Conservation (phyloP, 1,140 invertebrate species). For the Matsumurasca onukii region DNA sequence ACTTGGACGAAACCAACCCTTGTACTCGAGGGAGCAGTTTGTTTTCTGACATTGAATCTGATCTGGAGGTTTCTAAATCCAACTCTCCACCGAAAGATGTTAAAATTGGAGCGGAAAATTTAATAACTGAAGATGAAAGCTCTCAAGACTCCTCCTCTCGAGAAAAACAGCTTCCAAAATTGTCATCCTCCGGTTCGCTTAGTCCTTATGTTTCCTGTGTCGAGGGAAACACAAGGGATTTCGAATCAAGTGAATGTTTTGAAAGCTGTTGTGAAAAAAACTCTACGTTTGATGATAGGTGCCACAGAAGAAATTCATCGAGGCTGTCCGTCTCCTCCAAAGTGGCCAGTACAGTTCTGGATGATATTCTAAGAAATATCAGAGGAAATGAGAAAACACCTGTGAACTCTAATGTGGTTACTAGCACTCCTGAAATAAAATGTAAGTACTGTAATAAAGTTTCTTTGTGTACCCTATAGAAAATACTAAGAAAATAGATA, state of each 20-base stretch:
- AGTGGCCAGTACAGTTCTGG: neutral
- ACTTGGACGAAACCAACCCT: neutral
- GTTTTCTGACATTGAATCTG: constrained; percentile 19
- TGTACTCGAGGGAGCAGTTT: constrained; percentile 1
- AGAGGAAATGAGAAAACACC: neutral
- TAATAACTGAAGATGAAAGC: constrained; percentile 8
- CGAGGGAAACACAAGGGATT: neutral
- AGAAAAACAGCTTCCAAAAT: neutral
- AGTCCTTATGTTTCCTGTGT: constrained; percentile 20
- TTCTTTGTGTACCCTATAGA: too few relatives aligned
- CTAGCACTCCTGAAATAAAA: neutral
- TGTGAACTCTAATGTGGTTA: neutral
- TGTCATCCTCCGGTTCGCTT: neutral
- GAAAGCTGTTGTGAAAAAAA: neutral
- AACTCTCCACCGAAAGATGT: neutral
- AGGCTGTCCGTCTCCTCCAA: too few relatives aligned
- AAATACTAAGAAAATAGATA: too few relatives aligned
- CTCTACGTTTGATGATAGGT: neutral
- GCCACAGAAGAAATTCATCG: too few relatives aligned
- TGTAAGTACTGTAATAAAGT: neutral
- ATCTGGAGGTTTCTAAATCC: neutral
- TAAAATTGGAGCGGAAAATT: neutral
- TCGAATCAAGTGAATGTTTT: neutral
- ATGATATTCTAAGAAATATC: neutral
- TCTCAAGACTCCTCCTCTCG: neutral